phyloP scores from a whole-genome alignment of 2,113 vertebrate genomes.

The Albula glossodonta region DNA sequence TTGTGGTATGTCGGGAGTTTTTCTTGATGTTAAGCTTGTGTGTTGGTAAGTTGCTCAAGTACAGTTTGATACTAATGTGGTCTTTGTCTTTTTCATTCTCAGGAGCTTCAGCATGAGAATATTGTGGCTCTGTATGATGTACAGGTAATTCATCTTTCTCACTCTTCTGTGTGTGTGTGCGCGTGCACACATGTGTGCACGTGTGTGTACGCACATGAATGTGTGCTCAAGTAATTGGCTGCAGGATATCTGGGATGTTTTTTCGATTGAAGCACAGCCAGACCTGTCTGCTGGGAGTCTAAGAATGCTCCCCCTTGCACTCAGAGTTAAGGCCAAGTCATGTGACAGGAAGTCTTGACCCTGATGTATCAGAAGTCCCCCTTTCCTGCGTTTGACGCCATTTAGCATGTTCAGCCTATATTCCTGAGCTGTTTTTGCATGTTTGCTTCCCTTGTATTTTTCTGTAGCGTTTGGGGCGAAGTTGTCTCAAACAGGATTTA shows the following conservation, averaged over 20 bases:
- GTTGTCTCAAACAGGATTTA: neutral
- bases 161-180: conserved; percentile 21
- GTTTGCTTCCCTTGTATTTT: no score
- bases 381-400: no score
- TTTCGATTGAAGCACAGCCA: neutral
- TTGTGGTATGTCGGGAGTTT: neutral
- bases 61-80: conserved; percentile 3
- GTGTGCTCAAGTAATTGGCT: neutral
- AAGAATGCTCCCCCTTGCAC: no score
- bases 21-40: neutral
- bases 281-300: no score
- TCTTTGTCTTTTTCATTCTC: conserved; percentile 41
- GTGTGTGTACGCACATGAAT: no score
- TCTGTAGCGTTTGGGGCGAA: neutral
- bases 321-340: no score
- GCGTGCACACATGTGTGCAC: no score
- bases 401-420: no score
- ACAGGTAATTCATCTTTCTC: conserved; percentile 76
- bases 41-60: conserved; percentile 2
- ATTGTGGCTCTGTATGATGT: conserved; percentile 97
- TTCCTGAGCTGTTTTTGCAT: no score
- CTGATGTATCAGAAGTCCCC: no score
- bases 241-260: neutral
- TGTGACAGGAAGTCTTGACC: no score
- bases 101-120: conserved; percentile 98